Conservation (phyloP, 2,888 invertebrate genomes). For the Polydrusus tereticollis region DNA sequence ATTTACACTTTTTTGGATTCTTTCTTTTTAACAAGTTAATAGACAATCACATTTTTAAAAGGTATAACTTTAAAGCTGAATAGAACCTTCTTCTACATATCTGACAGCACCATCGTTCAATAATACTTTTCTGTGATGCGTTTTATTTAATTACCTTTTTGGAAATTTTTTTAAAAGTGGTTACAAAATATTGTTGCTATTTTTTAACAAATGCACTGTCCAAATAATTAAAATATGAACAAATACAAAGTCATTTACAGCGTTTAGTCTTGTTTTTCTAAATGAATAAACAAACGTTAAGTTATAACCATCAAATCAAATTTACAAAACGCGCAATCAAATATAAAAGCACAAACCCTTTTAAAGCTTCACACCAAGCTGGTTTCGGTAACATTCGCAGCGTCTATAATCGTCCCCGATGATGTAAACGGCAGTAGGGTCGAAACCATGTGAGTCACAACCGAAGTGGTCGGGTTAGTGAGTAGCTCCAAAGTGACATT, state of each 20-base stretch:
- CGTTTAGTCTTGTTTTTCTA: too few relatives aligned
- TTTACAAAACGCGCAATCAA: background rate
- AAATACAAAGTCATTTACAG: too few relatives aligned
- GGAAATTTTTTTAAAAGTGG: too few relatives aligned
- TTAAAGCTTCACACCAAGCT: constrained; percentile 14
- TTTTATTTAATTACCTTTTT: too few relatives aligned
- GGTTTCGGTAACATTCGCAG: constrained; percentile 34
- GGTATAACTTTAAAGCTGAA: background rate
- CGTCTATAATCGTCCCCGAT: constrained; percentile 35
- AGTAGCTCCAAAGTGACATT: constrained; percentile 1
- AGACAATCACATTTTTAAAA: constrained; percentile 22
- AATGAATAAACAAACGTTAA: background rate
- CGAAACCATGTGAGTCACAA: constrained; percentile 10
- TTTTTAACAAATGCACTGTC: too few relatives aligned
- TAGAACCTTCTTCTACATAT: background rate
- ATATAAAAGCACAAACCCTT: background rate
- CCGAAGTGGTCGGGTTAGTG: constrained; percentile 7
- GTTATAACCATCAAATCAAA: background rate
- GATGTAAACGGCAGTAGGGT: constrained; percentile 27
- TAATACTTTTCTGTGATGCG: too few relatives aligned
- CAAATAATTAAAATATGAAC: too few relatives aligned
- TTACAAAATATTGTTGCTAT: too few relatives aligned
- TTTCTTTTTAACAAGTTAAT: background rate
- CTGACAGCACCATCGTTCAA: constrained; percentile 21
- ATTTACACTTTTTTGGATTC: background rate